Evolutionary conservation across 2,797 vertebrate species (phyloP), one percentile per base, ranked within the genome.

Genomic region (Myotis vivesi): DNA sequence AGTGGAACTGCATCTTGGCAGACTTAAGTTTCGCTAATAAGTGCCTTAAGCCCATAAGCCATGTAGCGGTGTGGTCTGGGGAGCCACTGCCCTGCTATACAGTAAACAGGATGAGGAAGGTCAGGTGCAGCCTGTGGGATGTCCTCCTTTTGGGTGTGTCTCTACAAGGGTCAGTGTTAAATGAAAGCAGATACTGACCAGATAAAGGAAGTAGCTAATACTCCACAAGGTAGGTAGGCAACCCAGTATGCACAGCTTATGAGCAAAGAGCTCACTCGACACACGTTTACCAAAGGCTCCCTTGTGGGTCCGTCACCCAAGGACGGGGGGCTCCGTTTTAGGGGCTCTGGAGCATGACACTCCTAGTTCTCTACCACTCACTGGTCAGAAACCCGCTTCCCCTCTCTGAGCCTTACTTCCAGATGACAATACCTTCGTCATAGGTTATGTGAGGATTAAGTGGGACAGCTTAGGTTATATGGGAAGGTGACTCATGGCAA

Each of bases 211-310:
- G 44, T 19, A 23, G 11, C 73, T 25, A 13, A 6, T 8, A 2
- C 38, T n/a, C 23, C 17, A 8, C 11, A 11, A 72, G 20, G 25
- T 5, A 4, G n/a, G 16, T 2, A 20, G 44, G 38, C 16, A 12
- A 30, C 17, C 36, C 9, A 1, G 12, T 9, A 2, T 1, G 1
- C 19, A 8, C 11, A 28, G 51, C 8, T 19, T 8, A 1, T 22
- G 11, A 55, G 25, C 57, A 23, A 59, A 16, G 30, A 53, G 55
- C 33, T 62, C 49, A 6, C 30, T 41, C 1, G 2, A 33, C 81
- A 79, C n/a, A 0, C 28, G n/a, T 64, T 36, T 46, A 30, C 69
- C 59, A n/a, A 53, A 19, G 41, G 20, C 55, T 23, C 51, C 59
- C 49, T 46, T 51, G 15, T 4, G 8, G 23, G 22, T 33, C 41